Percentiles rank a stretch among this genome's conserved stretches.
Evolutionary conservation across 2,888 invertebrate genomes (phyloP).

Genomic region (Pachycephus smyrnensis): DNA sequence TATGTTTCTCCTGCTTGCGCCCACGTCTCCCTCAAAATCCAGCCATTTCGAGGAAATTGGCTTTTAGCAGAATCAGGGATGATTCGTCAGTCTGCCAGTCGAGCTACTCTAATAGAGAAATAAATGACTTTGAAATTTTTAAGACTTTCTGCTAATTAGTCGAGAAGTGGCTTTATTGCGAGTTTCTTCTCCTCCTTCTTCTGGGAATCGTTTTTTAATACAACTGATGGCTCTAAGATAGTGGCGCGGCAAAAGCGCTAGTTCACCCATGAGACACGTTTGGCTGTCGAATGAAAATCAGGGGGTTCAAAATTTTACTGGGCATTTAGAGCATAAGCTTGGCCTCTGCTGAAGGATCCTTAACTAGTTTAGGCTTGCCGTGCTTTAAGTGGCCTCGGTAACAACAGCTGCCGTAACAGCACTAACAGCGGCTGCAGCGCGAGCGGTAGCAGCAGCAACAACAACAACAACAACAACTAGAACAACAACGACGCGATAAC

Average conservation of each 20-base stretch:
- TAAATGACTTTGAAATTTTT: background rate
- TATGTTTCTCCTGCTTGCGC: background rate
- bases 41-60: background rate
- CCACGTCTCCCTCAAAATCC: background rate
- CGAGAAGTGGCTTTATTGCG: no score
- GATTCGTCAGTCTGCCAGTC: no score
- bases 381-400: background rate
- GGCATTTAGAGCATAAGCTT: background rate
- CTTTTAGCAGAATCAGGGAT: background rate
- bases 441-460: background rate
- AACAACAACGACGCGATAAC: no score
- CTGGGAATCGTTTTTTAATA: no score
- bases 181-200: conserved; percentile 12
- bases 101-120: background rate
- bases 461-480: no score
- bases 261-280: no score
- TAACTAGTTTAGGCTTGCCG: background rate
- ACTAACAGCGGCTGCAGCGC: no score
- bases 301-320: background rate
- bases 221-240: no score
- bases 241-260: no score
- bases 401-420: background rate
- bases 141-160: no score
- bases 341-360: background rate
- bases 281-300: no score